Conservation (phyloP, 2,888 invertebrate species). For the Megamerina dolium region DNA sequence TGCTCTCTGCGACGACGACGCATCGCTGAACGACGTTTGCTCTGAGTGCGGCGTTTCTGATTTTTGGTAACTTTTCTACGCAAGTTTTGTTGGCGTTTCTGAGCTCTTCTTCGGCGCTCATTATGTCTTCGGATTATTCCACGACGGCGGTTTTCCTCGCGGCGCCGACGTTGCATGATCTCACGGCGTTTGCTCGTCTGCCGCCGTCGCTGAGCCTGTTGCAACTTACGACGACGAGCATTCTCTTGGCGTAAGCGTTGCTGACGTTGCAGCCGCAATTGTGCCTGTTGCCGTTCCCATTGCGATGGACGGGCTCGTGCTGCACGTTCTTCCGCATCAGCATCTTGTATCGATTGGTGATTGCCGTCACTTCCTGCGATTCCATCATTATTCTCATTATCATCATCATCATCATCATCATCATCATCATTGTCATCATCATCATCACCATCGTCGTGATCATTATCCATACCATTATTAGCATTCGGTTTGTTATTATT, state of each 20-base stretch:
- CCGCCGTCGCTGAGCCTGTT: not conserved
- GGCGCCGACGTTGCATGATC: conserved; percentile 20
- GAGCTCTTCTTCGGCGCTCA: not conserved
- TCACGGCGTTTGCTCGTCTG: not conserved
- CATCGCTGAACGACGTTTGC: not conserved
- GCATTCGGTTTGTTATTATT: not conserved
- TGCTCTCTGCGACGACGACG: not conserved
- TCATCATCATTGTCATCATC: conserved; percentile 10
- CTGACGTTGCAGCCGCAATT: conserved; percentile 7
- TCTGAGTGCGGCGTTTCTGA: not conserved
- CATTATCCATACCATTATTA: conserved; percentile 8
- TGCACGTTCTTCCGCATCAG: conserved; percentile 10
- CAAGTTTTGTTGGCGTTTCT: conserved; percentile 1
- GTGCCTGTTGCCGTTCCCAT: conserved; percentile 7
- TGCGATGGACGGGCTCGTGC: conserved; percentile 15
- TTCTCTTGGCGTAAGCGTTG: not conserved
- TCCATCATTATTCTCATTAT: conserved; percentile 3
- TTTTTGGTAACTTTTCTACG: no score
- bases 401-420: conserved; percentile 5
- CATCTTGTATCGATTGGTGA: not conserved
- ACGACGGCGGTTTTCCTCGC: conserved; percentile 4
- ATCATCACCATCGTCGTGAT: conserved; percentile 9
- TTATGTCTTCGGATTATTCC: not conserved
- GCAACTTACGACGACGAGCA: not conserved
- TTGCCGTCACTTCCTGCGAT: conserved; percentile 5